Conservation (phyloP, 2,797 vertebrate species). For the Anguilla megastoma region DNA sequence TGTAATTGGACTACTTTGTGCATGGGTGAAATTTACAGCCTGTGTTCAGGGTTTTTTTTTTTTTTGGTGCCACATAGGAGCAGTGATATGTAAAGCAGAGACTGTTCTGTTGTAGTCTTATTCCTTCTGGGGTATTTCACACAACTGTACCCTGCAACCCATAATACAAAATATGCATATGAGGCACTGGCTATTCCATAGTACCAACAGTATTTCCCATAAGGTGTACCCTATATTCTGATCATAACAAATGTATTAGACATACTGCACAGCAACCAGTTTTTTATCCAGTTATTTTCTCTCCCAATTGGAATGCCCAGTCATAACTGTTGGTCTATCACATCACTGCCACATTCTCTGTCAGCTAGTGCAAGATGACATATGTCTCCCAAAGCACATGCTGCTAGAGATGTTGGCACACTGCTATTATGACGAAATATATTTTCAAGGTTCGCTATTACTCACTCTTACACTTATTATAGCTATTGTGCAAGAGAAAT, state of each 20-base stretch:
- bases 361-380: neutral
- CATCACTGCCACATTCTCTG: neutral
- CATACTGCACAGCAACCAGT: neutral
- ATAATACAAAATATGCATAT: too few species aligned
- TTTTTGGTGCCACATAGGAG: neutral
- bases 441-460: neutral
- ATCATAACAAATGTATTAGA: neutral
- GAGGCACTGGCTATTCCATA: too few species aligned
- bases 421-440: neutral
- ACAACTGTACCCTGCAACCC: too few species aligned
- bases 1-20: slow-evolving; percentile 45
- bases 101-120: neutral
- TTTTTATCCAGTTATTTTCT: neutral
- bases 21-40: slow-evolving; percentile 22
- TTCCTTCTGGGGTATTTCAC: neutral
- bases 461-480: neutral
- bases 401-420: neutral
- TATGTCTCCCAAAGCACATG: neutral
- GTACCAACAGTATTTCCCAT: neutral
- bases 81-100: neutral
- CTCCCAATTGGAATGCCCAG: neutral
- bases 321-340: neutral
- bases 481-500: neutral
- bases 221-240: neutral
- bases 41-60: neutral